Percentiles rank a stretch among this genome's conserved stretches.
phyloP scores from a whole-genome alignment of 2,888 invertebrate species.

The Xiphydria camelus region DNA sequence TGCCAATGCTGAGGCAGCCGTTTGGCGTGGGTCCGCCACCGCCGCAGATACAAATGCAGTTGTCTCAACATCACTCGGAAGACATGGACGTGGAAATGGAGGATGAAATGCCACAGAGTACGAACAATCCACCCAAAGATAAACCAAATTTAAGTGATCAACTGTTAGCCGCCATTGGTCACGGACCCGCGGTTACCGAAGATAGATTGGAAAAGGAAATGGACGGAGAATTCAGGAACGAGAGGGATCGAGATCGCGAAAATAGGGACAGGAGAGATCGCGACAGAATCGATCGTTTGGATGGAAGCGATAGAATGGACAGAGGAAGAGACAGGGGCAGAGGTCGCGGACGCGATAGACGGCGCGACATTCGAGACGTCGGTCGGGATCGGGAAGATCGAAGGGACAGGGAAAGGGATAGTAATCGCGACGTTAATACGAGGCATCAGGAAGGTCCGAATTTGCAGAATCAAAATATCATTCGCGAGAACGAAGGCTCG shows the following conservation, averaged over 20 bases:
- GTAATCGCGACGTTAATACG: constrained; percentile 42
- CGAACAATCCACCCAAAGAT: constrained; percentile 17
- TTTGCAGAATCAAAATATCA: constrained; percentile 6
- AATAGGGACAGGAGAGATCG: constrained; percentile 46
- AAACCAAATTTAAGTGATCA: constrained; percentile 57
- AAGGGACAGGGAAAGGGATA: constrained; percentile 52
- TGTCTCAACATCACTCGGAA: constrained; percentile 63
- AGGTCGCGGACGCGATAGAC: constrained; percentile 28
- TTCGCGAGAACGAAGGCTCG: not conserved
- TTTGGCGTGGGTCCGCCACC: constrained; percentile 50
- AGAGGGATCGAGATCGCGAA: constrained; percentile 27
- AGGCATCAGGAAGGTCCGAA: constrained; percentile 42
- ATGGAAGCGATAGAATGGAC: constrained; percentile 26
- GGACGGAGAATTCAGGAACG: constrained; percentile 42
- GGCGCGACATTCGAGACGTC: constrained; percentile 27
- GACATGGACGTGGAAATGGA: constrained; percentile 82
- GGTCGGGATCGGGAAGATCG: constrained; percentile 42
- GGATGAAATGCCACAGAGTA: constrained; percentile 54
- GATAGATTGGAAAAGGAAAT: constrained; percentile 36
- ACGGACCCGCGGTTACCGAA: constrained; percentile 52
- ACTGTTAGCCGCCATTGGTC: constrained; percentile 63
- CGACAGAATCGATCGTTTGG: constrained; percentile 26
- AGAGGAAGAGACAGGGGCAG: constrained; percentile 26
- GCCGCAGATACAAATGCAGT: constrained; percentile 45
- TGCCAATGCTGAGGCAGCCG: constrained; percentile 52